Evolutionary conservation across 2,113 vertebrate species (phyloP), one percentile per base, ranked within the genome.

Genomic region (Riparia riparia): DNA sequence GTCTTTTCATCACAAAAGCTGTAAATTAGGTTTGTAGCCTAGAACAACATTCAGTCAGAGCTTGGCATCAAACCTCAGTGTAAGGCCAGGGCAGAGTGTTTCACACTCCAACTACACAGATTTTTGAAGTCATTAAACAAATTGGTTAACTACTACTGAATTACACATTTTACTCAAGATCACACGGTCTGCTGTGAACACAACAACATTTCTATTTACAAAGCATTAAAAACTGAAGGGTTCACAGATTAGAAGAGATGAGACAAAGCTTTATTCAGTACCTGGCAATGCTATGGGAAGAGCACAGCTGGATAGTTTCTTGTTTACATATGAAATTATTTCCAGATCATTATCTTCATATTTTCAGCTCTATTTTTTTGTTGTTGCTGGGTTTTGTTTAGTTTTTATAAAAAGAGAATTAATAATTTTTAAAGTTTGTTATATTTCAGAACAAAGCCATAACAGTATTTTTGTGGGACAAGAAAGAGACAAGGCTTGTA

Each of bases 91-190:
- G n/a, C n/a, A 77, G 47, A 83, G 12, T 31, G 31, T 21, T 93
- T 90, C 66, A 65, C 58, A 61, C 28, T 69, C 41, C 15, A 29
- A 50, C 53, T 76, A n/a, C 26, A 72, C 37, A 31, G 47, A 82
- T 82, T 85, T 54, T 61, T 91, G 18, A 72, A 93, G 63, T 58
- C 61, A 87, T 79, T 95, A 87, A 82, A 76, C 47, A 87, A 89
- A 85, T 39, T 51, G 29, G 25, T 64, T 53, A 71, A 84, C 69
- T 79, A 12, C 44, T 65, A 72, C 21, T 2, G 5, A 93, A 82
- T 82, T 57, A 85, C 6, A 3, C 41, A 53, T 82, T 85, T 82
- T 45, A 65, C 32, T 76, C 70, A 53, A 37, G 50, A 57, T 85
- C 58, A 87, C 45, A 72, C 13, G 45, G 49, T 29, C 86, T 84